These are phyloP conservation scores for Takifugu ocellatus DNA, from an alignment of 2,797 vertebrate genomes.

Conservation along the genomic window DNA sequence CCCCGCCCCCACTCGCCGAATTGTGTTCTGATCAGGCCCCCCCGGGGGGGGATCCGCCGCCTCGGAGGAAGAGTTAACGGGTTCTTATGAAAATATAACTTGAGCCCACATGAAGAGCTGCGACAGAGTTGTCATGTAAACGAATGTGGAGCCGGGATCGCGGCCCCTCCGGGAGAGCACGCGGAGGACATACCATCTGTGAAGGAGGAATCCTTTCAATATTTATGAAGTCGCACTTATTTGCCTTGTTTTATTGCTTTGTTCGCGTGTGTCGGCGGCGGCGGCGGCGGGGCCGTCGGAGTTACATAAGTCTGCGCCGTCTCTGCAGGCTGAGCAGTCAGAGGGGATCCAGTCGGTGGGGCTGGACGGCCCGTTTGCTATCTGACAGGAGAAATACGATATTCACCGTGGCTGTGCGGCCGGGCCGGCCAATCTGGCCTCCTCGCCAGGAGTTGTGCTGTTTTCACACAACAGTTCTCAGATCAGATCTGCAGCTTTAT, in stretches of 20 bases:
- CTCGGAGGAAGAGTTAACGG: constrained; percentile 47
- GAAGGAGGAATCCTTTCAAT: too few species aligned
- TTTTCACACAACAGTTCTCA: constrained; percentile 41
- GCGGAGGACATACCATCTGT: too few species aligned
- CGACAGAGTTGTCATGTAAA: constrained; percentile 23
- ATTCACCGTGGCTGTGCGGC: constrained; percentile 46
- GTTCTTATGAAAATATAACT: constrained; percentile 50
- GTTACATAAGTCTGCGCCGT: constrained; percentile 24
- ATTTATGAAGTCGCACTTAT: too few species aligned
- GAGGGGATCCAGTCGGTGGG: constrained; percentile 57
- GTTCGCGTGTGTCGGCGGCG: constrained; percentile 3
- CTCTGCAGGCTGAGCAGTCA: constrained; percentile 38
- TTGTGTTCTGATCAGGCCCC: constrained; percentile 62
- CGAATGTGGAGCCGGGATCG: constrained; percentile 7
- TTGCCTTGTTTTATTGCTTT: too few species aligned
- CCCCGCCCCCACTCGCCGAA: constrained; percentile 16
- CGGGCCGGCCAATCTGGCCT: constrained; percentile 50
- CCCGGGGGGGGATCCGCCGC: constrained; percentile 37
- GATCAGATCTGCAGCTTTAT: constrained; percentile 29
- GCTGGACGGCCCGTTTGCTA: constrained; percentile 49
- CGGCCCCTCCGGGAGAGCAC: too few species aligned
- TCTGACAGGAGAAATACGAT: constrained; percentile 65
- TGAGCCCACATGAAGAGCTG: constrained; percentile 41
- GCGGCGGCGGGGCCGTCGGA: not conserved
- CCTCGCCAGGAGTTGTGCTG: constrained; percentile 39